phyloP scores from a whole-genome alignment of 2,888 invertebrate species.

The Teleogryllus oceanicus region DNA sequence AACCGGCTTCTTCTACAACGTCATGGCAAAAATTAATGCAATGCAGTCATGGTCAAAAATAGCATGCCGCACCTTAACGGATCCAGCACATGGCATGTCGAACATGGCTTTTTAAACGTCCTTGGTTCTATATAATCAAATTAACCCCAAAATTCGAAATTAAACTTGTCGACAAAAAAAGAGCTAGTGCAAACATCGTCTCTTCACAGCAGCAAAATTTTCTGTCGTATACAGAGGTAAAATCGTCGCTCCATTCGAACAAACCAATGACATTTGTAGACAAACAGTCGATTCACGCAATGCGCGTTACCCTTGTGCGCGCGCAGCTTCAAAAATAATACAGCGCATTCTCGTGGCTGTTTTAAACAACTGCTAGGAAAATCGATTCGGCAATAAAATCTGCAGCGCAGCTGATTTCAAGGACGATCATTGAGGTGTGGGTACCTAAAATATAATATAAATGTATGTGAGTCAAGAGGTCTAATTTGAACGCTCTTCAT shows the following conservation, averaged over 20 bases:
- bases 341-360: no score
- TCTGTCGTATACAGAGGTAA: background rate
- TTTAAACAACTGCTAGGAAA: no score
- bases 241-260: background rate
- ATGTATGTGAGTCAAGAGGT: no score
- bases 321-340: no score
- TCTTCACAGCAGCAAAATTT: background rate
- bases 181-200: background rate
- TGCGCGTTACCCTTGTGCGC: background rate
- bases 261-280: constrained; percentile 3
- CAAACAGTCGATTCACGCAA: background rate
- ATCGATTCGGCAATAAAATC: no score
- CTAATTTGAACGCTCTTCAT: no score
- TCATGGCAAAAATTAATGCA: constrained; percentile 4
- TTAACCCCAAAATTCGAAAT: background rate
- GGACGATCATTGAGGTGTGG: no score
- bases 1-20: background rate
- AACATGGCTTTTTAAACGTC: no score
- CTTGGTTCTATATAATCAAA: no score
- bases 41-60: constrained; percentile 18
- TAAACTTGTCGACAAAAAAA: background rate
- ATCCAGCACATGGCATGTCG: background rate
- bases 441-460: no score
- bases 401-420: no score
- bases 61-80: background rate